phyloP scores from a whole-genome alignment of 2,888 invertebrate species.

The Brachypterus glaber region DNA sequence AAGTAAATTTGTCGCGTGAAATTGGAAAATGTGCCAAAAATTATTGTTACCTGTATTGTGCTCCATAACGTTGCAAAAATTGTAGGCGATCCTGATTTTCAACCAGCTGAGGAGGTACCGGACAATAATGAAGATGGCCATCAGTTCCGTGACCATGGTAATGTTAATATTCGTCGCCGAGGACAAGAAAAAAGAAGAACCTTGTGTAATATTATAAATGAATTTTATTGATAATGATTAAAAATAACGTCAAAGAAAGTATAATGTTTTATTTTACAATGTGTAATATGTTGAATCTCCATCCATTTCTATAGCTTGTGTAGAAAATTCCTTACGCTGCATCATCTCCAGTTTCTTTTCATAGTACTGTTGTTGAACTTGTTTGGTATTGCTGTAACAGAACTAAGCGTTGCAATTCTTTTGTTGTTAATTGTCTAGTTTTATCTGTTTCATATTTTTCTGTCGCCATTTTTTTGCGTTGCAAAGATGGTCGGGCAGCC shows the following conservation, averaged over 20 bases:
- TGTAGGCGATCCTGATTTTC: constrained; percentile 6
- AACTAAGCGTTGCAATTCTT: constrained; percentile 6
- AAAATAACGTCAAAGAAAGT: too few relatives aligned
- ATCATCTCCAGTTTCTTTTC: too few relatives aligned
- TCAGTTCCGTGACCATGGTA: not conserved
- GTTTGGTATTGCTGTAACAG: constrained; percentile 5
- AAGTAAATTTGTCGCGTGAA: constrained; percentile 11
- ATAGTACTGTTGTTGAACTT: not conserved
- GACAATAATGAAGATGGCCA: constrained; percentile 3
- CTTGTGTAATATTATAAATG: too few relatives aligned
- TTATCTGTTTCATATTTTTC: constrained; percentile 8
- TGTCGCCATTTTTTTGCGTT: constrained; percentile 6
- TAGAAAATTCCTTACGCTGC: too few relatives aligned
- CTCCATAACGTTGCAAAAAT: constrained; percentile 9
- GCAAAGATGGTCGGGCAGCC: not conserved
- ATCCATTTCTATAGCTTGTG: too few relatives aligned
- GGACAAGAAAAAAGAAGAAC: constrained; percentile 8
- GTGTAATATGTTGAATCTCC: too few relatives aligned
- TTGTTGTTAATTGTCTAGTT: constrained; percentile 6
- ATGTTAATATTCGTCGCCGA: constrained; percentile 2
- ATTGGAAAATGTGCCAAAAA: too few relatives aligned
- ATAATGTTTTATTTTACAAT: too few relatives aligned
- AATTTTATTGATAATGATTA: too few relatives aligned
- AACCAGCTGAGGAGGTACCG: constrained; percentile 8
- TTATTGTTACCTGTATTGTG: too few relatives aligned